A percentile compares a stretch with the other conserved stretches of the same genome.
Evolutionary conservation across 2,888 invertebrate genomes (phyloP).

Genomic region (Andrena hattorfiana): DNA sequence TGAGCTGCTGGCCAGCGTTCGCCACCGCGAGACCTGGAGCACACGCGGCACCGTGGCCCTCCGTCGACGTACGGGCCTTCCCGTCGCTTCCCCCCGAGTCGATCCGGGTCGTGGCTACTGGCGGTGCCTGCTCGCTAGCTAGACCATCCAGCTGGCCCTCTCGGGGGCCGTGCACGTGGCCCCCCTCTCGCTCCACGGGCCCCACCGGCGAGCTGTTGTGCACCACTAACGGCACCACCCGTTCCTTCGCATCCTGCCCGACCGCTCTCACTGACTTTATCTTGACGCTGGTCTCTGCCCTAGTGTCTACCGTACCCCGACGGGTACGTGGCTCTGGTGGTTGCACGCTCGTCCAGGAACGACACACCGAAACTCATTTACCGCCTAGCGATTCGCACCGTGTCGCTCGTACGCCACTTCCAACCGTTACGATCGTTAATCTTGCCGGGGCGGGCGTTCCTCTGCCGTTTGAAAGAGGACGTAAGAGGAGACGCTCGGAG

Average conservation of each 20-base stretch:
- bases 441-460: neutral
- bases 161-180: conserved; percentile 79
- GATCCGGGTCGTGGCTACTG: conserved; percentile 27
- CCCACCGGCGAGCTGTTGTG: conserved; percentile 74
- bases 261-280: conserved; percentile 78
- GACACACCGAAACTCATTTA: conserved; percentile 60
- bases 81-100: conserved; percentile 24
- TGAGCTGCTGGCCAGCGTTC: conserved; percentile 51
- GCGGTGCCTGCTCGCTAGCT: conserved; percentile 64
- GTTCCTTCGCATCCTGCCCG: conserved; percentile 79
- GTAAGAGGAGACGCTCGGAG: neutral
- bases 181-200: conserved; percentile 77
- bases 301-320: conserved; percentile 77
- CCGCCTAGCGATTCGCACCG: conserved; percentile 26
- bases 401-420: neutral
- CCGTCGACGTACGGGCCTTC: conserved; percentile 30
- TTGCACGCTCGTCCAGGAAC: conserved; percentile 31
- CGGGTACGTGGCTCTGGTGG: conserved; percentile 73
- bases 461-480: neutral
- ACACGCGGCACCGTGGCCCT: conserved; percentile 37
- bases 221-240: conserved; percentile 80
- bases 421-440: neutral
- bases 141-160: conserved; percentile 77
- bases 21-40: conserved; percentile 49
- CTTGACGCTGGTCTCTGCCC: conserved; percentile 79